Evolutionary conservation across 2,888 invertebrate species (phyloP).

Genomic region (Pterostichus madidus): DNA sequence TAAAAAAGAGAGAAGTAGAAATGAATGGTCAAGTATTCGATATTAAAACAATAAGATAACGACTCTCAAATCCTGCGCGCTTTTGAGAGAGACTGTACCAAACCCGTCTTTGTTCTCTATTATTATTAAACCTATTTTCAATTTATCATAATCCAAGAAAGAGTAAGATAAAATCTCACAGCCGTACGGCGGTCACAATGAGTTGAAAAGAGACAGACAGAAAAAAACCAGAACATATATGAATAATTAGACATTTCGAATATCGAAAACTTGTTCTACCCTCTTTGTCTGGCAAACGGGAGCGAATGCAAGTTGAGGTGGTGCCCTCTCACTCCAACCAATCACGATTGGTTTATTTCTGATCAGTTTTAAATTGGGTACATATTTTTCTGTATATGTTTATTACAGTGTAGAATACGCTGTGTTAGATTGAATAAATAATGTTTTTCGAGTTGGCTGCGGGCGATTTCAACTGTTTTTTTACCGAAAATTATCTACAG

Average conservation of each 20-base stretch:
- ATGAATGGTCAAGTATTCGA: constrained; percentile 12
- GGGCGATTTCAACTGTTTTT: constrained; percentile 60
- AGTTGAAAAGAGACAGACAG: constrained; percentile 67
- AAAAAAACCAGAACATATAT: constrained; percentile 71
- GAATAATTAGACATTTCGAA: constrained; percentile 74
- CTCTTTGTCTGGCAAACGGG: constrained; percentile 16
- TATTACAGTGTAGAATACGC: constrained; percentile 39
- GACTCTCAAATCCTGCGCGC: neutral
- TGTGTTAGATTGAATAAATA: constrained; percentile 59
- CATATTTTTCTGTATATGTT: constrained; percentile 57
- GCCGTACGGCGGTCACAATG: constrained; percentile 7
- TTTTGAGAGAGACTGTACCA: constrained; percentile 66
- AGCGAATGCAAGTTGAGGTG: neutral
- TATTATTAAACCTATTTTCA: constrained; percentile 74
- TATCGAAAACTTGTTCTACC: constrained; percentile 70
- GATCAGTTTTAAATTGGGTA: constrained; percentile 61
- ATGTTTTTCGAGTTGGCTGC: constrained; percentile 48
- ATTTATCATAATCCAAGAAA: constrained; percentile 74
- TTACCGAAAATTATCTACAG: constrained; percentile 60
- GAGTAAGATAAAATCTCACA: constrained; percentile 68
- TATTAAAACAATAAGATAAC: constrained; percentile 48
- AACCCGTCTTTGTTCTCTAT: constrained; percentile 69
- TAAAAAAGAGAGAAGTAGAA: constrained; percentile 4
- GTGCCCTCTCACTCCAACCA: constrained; percentile 29
- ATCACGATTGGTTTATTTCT: constrained; percentile 41